Evolutionary conservation across 2,113 vertebrate species (phyloP), one percentile per base, ranked within the genome.

Genomic region (Emydocephalus ijimae): DNA sequence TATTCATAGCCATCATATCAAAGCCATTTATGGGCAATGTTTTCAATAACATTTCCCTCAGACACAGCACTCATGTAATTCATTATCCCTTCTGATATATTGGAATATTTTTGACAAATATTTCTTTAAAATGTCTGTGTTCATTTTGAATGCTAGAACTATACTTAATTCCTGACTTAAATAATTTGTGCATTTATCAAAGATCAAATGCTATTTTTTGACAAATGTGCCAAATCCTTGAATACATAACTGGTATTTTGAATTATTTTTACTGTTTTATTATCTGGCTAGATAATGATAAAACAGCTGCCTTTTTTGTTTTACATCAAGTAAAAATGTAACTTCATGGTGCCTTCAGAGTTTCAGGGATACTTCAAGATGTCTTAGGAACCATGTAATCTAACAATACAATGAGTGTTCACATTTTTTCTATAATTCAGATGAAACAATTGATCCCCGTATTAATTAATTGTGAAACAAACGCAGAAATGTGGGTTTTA

Each of bases 321-420:
- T 94, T 59, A 94, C 3, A 3, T 48, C 23, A 92, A 85, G 48
- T 9, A 88, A 94, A 92, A 69, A 34, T 90, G 74, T 69, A 39
- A 34, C 52, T 88, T 92, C 56, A 69, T 54, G 7, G 24, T 50
- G 85, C 85, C 61, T 24, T 91, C 52, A 39, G 45, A 52, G 48
- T 91, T 90, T 93, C 45, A 88, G 34, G 12, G 29, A 52, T 81
- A 15, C 88, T 90, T 92, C 61, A 86, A 45, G 91, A 29, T 94
- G 93, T 90, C 85, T 56, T 29, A 86, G 64, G 93, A 2, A 43
- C 34, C 74, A n/a, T 92, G 85, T 52, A 56, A 94, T 94, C 90
- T 94, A 94, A 95, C 88, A 96, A 93, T 94, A 95, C 59, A 23
- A 91, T 91, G 57, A 92, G 57, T 55, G 95, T 94, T 96, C 94